These are phyloP conservation scores for Cyclina sinensis DNA, from an alignment of 1,140 invertebrate species.

Conservation along the genomic window DNA sequence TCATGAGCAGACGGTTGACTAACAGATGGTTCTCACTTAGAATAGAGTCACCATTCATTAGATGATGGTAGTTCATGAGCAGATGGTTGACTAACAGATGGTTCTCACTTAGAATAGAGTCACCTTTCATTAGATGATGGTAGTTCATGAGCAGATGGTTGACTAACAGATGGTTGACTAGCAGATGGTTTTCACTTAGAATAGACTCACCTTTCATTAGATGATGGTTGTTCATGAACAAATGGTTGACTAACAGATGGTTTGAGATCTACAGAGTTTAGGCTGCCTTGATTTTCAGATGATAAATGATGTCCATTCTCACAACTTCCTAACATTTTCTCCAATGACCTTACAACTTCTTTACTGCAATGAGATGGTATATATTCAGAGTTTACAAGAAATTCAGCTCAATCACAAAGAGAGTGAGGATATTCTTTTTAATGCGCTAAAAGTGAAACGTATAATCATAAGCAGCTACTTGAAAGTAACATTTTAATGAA, in stretches of 20 bases:
- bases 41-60: background rate
- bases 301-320: background rate
- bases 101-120: background rate
- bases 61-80: background rate
- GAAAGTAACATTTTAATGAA: too few species aligned
- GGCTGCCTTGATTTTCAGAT: constrained; percentile 22
- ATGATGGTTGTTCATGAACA: background rate
- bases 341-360: constrained; percentile 38
- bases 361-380: constrained; percentile 55
- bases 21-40: background rate
- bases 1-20: too few species aligned
- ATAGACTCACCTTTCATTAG: constrained; percentile 1
- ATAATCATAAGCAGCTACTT: too few species aligned
- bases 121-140: constrained; percentile 14
- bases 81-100: too few species aligned
- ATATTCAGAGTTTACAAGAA: too few species aligned
- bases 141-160: background rate
- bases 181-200: background rate
- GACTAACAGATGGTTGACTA: background rate
- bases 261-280: constrained; percentile 29
- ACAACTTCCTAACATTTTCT: constrained; percentile 47
- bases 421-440: too few species aligned
- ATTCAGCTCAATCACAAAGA: too few species aligned
- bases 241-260: background rate
- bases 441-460: too few species aligned